Percentiles rank a stretch among this genome's conserved stretches.
Evolutionary conservation across 2,113 vertebrate species (phyloP).

Genomic region (Limnothrissa miodon): DNA sequence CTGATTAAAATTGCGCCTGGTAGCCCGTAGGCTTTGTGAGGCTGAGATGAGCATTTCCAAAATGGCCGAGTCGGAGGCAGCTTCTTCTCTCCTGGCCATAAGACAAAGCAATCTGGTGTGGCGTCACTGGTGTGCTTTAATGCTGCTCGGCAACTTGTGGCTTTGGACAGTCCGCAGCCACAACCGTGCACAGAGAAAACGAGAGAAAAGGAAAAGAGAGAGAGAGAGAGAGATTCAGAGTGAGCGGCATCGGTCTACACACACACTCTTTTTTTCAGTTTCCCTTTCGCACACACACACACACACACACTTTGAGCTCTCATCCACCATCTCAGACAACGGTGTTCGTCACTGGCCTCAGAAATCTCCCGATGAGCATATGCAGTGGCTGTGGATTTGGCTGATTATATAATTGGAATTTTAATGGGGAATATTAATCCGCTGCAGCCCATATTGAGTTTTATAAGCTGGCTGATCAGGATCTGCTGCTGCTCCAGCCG

Average conservation of each 20-base stretch:
- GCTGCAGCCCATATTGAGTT: constrained; percentile 64
- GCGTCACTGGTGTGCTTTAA: neutral
- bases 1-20: neutral
- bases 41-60: constrained; percentile 14
- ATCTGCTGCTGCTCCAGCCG: constrained; percentile 48
- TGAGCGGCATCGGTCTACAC: constrained; percentile 39
- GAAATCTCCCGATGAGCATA: constrained; percentile 63
- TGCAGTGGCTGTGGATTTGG: constrained; percentile 62
- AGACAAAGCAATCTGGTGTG: constrained; percentile 1
- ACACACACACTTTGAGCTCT: neutral
- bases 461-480: constrained; percentile 65
- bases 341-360: constrained; percentile 35
- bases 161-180: neutral
- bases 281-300: neutral
- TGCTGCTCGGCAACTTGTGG: constrained; percentile 18
- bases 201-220: neutral
- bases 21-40: neutral
- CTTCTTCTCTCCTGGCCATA: constrained; percentile 20
- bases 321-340: constrained; percentile 9
- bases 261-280: neutral
- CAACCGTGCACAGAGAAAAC: neutral
- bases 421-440: constrained; percentile 71
- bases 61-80: constrained; percentile 25
- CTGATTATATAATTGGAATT: constrained; percentile 74
- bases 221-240: constrained; percentile 21